A percentile compares a stretch with the other conserved stretches of the same genome.
These are phyloP conservation scores for Otocyon megalotis DNA, from an alignment of 2,113 vertebrate species.

Conservation along the genomic window DNA sequence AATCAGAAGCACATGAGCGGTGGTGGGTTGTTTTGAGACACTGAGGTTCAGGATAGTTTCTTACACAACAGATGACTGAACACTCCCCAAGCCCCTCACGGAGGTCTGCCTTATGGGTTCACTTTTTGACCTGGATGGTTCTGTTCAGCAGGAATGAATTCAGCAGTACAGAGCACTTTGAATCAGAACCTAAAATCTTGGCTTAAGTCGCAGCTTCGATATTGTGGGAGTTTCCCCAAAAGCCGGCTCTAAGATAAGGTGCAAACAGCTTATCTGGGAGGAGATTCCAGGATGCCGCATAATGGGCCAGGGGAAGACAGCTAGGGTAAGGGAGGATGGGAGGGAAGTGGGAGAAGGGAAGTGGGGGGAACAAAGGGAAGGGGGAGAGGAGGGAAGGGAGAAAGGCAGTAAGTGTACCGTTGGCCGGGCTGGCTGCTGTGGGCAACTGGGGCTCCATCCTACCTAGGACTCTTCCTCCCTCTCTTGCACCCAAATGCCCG, in stretches of 20 bases:
- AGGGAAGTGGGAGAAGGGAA: background rate
- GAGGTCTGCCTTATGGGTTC: background rate
- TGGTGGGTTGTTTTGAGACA: background rate
- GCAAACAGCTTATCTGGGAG: background rate
- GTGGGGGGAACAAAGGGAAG: background rate
- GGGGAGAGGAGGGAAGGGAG: background rate
- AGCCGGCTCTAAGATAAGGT: background rate
- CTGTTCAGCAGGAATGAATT: background rate
- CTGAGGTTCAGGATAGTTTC: background rate
- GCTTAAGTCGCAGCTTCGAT: slow-evolving; percentile 14
- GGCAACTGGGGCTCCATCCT: background rate
- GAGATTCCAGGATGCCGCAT: background rate
- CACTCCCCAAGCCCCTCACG: background rate
- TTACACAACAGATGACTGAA: slow-evolving; percentile 1
- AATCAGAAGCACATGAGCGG: background rate
- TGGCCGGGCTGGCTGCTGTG: background rate
- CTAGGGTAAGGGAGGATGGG: background rate
- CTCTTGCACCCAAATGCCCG: background rate
- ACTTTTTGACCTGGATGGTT: background rate
- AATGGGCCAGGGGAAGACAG: background rate
- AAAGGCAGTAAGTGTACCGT: background rate
- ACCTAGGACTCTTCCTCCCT: background rate
- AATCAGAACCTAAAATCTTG: background rate
- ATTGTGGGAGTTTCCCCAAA: background rate
- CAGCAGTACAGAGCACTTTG: background rate